Percentiles rank a stretch among this genome's conserved stretches.
Evolutionary conservation across 2,113 vertebrate species (phyloP).

Genomic region (Xiphophorus maculatus): DNA sequence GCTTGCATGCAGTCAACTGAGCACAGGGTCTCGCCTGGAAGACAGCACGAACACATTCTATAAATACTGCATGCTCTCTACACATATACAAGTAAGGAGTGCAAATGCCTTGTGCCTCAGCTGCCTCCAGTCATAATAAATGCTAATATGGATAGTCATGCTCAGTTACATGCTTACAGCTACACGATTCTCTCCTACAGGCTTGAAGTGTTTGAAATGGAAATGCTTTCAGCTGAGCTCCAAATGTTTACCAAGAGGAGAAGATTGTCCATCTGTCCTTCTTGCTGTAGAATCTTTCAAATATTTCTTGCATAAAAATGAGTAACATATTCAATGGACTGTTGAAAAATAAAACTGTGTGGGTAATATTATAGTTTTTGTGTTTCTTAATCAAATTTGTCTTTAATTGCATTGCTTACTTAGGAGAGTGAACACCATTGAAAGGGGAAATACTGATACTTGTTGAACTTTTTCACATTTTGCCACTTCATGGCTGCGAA

Average conservation of each 20-base stretch:
- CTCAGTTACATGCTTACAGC: constrained; percentile 18
- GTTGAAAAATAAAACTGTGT: constrained; percentile 10
- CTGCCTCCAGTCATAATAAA: constrained; percentile 29
- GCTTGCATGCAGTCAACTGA: constrained; percentile 22
- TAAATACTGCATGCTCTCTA: constrained; percentile 3
- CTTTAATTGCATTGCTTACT: constrained; percentile 7
- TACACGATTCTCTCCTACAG: constrained; percentile 19
- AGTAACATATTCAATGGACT: constrained; percentile 17
- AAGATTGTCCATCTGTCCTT: constrained; percentile 41
- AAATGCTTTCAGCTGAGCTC: constrained; percentile 65
- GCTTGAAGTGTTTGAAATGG: constrained; percentile 45
- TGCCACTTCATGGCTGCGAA: no score
- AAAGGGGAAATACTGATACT: no score
- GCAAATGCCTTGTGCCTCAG: constrained; percentile 16
- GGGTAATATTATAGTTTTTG: constrained; percentile 1
- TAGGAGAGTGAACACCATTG: not conserved
- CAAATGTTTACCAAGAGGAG: constrained; percentile 52
- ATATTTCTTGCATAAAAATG: not conserved
- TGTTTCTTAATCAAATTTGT: constrained; percentile 17
- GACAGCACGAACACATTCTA: constrained; percentile 1
- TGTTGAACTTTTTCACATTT: no score
- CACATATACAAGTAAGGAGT: constrained; percentile 5
- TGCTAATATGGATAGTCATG: constrained; percentile 33
- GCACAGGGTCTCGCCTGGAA: not conserved
- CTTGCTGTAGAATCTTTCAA: constrained; percentile 37